phyloP scores from a whole-genome alignment of 2,113 vertebrate genomes.

The Glareola pratincola region DNA sequence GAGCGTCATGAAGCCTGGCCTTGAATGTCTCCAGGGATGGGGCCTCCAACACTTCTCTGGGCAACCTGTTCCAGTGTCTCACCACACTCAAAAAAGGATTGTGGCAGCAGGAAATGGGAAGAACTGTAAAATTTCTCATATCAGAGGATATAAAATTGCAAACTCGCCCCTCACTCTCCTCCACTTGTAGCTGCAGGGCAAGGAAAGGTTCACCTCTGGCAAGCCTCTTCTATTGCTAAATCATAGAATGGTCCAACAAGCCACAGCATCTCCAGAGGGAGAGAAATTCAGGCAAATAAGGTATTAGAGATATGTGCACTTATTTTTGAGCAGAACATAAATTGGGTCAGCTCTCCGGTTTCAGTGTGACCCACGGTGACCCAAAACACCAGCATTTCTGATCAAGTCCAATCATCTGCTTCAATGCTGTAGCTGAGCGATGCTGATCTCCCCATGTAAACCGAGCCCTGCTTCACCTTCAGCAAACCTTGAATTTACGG shows the following conservation, averaged over 20 bases:
- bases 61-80: no score
- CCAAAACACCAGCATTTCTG: not conserved
- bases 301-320: not conserved
- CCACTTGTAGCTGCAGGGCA: not conserved
- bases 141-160: fast-evolving
- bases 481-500: not conserved
- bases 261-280: not conserved
- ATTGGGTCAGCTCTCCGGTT: not conserved
- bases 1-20: no score
- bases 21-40: no score
- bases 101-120: not conserved
- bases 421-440: not conserved
- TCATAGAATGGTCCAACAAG: not conserved
- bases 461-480: not conserved
- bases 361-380: not conserved
- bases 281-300: not conserved
- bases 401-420: not conserved
- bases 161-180: not conserved
- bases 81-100: not conserved
- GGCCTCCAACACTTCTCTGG: no score
- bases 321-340: slow-evolving; percentile 4
- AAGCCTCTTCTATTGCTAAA: not conserved
- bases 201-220: not conserved
- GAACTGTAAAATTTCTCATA: not conserved
- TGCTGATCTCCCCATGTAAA: not conserved